Evolutionary conservation across 2,797 vertebrate species (phyloP).

Genomic region (Enteromius paludinosus): DNA sequence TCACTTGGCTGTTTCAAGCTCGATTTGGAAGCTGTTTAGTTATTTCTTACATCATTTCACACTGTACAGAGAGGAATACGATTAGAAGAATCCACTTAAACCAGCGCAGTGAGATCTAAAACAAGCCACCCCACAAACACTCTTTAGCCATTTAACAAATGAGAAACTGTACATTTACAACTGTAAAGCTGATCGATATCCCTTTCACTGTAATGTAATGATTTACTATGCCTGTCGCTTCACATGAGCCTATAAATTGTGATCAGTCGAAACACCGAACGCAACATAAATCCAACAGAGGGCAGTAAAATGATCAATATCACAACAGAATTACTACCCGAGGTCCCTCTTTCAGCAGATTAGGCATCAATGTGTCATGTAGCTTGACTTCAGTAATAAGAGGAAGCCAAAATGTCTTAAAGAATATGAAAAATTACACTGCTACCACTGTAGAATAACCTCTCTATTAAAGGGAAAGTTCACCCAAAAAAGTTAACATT

Average conservation of each 20-base stretch:
- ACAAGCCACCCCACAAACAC: not conserved
- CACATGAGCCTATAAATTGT: conserved; percentile 20
- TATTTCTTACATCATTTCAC: not conserved
- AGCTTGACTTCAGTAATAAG: not conserved
- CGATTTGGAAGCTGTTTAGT: not conserved
- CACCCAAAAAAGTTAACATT: not conserved
- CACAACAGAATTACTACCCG: conserved; percentile 15
- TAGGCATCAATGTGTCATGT: not conserved
- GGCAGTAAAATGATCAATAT: conserved; percentile 41
- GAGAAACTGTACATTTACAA: conserved; percentile 42
- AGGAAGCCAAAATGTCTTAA: not conserved
- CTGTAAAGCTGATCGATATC: conserved; percentile 30
- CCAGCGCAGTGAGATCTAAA: not conserved
- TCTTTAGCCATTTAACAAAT: conserved; percentile 42
- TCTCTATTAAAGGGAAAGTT: not conserved
- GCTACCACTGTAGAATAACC: not conserved
- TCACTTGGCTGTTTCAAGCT: conserved; percentile 8
- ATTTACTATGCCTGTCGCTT: conserved; percentile 44
- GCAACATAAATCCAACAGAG: conserved; percentile 45
- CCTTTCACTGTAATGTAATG: conserved; percentile 21
- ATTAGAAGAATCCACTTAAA: not conserved
- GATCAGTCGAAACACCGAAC: conserved; percentile 23
- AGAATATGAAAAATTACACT: not conserved
- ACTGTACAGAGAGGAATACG: not conserved
- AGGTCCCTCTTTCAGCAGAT: conserved; percentile 14